Conservation (phyloP, 2,113 vertebrate genomes). For the Festucalex cinctus region DNA sequence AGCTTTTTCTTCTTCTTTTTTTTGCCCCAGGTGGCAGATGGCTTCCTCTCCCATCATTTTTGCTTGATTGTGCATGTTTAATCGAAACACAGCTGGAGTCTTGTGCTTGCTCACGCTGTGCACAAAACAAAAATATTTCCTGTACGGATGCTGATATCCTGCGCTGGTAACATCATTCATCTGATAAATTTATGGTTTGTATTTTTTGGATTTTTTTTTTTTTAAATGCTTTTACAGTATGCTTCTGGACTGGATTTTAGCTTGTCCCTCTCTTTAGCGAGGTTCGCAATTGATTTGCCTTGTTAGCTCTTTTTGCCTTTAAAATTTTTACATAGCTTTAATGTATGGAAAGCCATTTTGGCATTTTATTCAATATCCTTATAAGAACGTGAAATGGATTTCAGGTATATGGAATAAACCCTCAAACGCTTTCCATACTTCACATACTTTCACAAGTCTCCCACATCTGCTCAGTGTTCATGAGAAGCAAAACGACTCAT, state of each 20-base stretch:
- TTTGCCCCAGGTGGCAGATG: neutral
- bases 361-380: neutral
- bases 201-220: neutral
- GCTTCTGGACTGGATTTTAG: neutral
- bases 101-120: neutral
- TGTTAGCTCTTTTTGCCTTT: slow-evolving; percentile 6
- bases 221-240: neutral
- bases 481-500: neutral
- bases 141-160: neutral
- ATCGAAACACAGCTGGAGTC: neutral
- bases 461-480: neutral
- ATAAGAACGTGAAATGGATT: neutral
- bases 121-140: neutral
- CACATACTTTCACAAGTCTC: neutral
- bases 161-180: neutral
- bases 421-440: neutral
- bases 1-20: neutral
- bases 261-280: neutral
- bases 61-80: neutral
- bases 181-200: neutral
- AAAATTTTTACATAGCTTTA: neutral
- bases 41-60: neutral
- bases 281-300: neutral
- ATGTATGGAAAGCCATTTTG: neutral
- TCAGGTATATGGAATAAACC: neutral